Conservation (phyloP, 1,140 invertebrate species). For the Dreissena rostriformis region DNA sequence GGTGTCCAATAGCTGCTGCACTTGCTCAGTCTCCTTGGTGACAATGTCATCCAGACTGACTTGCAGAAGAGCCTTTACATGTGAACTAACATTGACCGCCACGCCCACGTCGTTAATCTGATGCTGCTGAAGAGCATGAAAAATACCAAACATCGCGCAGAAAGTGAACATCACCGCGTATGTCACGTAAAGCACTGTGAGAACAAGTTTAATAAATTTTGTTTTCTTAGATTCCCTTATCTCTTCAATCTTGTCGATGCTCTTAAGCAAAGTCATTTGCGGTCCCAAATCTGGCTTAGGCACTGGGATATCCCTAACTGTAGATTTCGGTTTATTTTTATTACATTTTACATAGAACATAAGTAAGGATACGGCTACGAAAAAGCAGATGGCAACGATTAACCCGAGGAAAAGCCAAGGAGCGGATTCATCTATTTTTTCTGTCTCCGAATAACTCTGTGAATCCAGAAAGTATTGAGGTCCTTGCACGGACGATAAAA, state of each 20-base stretch:
- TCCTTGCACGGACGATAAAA: conserved; percentile 66
- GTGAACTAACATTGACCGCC: conserved; percentile 59
- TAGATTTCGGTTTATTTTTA: conserved; percentile 27
- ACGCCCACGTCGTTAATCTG: conserved; percentile 61
- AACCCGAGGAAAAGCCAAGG: conserved; percentile 68
- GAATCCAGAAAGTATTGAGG: conserved; percentile 37
- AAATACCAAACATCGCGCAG: conserved; percentile 64
- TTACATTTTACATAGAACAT: conserved; percentile 40
- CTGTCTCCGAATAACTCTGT: neutral
- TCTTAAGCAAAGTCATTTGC: conserved; percentile 53
- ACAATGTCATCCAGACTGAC: conserved; percentile 61
- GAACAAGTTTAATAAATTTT: conserved; percentile 55
- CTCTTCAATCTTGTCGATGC: conserved; percentile 52
- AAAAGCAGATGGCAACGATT: conserved; percentile 54
- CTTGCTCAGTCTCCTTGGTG: conserved; percentile 66
- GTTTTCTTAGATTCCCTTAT: conserved; percentile 36
- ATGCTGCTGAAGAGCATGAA: conserved; percentile 66
- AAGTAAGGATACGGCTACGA: conserved; percentile 56
- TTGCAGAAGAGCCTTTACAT: conserved; percentile 64
- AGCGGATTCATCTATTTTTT: conserved; percentile 20
- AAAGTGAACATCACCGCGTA: conserved; percentile 76
- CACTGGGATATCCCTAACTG: conserved; percentile 23
- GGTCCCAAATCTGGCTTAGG: conserved; percentile 47
- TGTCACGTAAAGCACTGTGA: conserved; percentile 67
- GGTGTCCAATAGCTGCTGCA: conserved; percentile 58